Base-by-base conservation (phyloP, 1,140 invertebrate genomes). In the Aphaenogaster ashmeadi region DNA sequence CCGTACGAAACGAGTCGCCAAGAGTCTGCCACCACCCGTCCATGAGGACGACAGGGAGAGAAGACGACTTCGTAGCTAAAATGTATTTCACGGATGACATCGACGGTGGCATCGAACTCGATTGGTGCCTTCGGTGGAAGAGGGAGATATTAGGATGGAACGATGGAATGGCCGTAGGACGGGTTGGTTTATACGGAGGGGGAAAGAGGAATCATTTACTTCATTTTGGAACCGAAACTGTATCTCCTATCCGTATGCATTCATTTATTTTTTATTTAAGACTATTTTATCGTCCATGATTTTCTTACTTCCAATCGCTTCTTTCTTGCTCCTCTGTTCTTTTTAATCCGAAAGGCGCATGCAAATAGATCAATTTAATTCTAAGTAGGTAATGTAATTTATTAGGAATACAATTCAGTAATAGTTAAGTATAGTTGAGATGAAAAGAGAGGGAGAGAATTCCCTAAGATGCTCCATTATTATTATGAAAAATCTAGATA, bases 221-320 rank as follows among this genome's bases (percentile, higher is more conserved):
- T 92, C 91, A 92, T 92, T 94, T 92, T 91, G 90, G 88, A 90
- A 83, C 75, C 88, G 89, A 89, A 90, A 93, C 90, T 92, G 91
- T 91, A 94, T 94, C 93, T 93, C 93, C 92, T 91, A 88, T 87
- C 86, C 67, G 84, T 86, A 50, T 8, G 66, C 85, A 85, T 90
- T 94, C 87, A 87, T 93, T 94, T 93, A 94, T 95, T 94, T 69
- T 94, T 91, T 92, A 89, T 93, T 92, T 60, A 87, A 80, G 79
- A 79, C 36, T 44, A n/a, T 88, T 85, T 54, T 71, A 64, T 88
- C 36, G 52, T 88, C 6, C 56, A 33, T 58, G 41, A 87, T 86
- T 41, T 75, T 77, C 60, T 50, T 77, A 15, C 72, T 27, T 13
- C 6, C 8, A 27, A 7, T 47, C n/a, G 75, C 11, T 33, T 52